These are phyloP conservation scores for Irena cyanogastra DNA, from an alignment of 2,113 vertebrate species.

Conservation along the genomic window DNA sequence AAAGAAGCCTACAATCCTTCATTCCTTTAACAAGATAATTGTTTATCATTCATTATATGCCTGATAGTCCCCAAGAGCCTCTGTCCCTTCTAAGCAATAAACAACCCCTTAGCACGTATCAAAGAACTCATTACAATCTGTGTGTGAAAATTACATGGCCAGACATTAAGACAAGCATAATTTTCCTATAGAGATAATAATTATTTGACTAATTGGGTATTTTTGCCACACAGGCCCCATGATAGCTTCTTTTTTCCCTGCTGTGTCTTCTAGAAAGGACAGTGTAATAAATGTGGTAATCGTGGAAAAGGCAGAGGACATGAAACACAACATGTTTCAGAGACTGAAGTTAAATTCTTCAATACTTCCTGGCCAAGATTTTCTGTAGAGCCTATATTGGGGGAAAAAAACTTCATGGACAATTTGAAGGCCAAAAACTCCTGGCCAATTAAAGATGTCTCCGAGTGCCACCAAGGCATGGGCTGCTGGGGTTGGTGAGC, in stretches of 20 bases:
- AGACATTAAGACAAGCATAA: not conserved
- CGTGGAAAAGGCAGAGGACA: not conserved
- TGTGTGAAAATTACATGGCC: not conserved
- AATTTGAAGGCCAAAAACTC: not conserved
- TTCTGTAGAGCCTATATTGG: not conserved
- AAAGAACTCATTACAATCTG: not conserved
- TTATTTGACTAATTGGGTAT: not conserved
- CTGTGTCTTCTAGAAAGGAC: not conserved
- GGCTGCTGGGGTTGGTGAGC: not conserved
- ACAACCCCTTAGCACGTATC: not conserved
- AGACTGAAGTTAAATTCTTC: not conserved
- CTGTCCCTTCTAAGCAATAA: not conserved
- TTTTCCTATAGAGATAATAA: slow-evolving; percentile 15
- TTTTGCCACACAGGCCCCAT: not conserved
- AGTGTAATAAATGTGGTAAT: not conserved
- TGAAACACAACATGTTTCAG: not conserved
- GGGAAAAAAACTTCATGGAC: not conserved
- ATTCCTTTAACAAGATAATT: not conserved
- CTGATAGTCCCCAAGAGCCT: not conserved
- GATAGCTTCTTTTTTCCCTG: not conserved
- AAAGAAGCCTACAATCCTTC: not conserved
- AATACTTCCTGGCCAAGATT: not conserved
- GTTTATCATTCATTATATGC: not conserved
- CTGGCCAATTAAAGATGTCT: not conserved
- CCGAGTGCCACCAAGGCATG: not conserved